These are phyloP conservation scores for Lasioglossum pauxillum DNA, from an alignment of 2,888 invertebrate genomes.

Conservation along the genomic window DNA sequence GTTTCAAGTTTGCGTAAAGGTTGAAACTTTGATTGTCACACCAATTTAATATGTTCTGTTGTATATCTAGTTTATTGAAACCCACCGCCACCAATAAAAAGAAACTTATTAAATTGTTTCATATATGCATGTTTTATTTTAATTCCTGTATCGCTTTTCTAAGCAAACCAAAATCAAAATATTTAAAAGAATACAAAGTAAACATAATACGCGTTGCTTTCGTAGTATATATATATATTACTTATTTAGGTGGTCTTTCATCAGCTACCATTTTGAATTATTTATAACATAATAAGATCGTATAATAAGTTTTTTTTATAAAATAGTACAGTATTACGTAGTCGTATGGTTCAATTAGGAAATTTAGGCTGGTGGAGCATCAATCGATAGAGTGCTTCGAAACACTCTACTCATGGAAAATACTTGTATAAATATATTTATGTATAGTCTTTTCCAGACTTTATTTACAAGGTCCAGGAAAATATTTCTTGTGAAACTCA, in stretches of 20 bases:
- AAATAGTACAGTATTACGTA: too few species aligned
- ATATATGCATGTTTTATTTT: conserved; percentile 38
- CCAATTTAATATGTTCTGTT: conserved; percentile 66
- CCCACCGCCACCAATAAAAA: conserved; percentile 74
- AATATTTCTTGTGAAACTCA: too few species aligned
- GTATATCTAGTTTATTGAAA: conserved; percentile 72
- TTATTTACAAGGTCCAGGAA: too few species aligned
- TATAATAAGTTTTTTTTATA: too few species aligned
- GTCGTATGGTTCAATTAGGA: too few species aligned
- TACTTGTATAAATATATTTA: too few species aligned
- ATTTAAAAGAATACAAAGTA: background rate
- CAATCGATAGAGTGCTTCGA: too few species aligned
- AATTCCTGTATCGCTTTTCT: background rate
- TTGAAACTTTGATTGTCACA: conserved; percentile 61
- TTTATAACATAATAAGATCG: background rate
- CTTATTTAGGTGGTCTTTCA: background rate
- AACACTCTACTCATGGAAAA: too few species aligned
- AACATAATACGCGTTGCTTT: background rate
- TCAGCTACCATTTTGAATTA: background rate
- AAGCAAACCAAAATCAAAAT: background rate
- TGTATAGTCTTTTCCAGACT: too few species aligned
- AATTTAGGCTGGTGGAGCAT: too few species aligned
- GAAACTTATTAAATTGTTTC: conserved; percentile 68
- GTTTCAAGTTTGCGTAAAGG: conserved; percentile 63
- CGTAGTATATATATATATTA: background rate